Conservation (phyloP, 2,888 invertebrate species). For the Neuroscelio doddi region DNA sequence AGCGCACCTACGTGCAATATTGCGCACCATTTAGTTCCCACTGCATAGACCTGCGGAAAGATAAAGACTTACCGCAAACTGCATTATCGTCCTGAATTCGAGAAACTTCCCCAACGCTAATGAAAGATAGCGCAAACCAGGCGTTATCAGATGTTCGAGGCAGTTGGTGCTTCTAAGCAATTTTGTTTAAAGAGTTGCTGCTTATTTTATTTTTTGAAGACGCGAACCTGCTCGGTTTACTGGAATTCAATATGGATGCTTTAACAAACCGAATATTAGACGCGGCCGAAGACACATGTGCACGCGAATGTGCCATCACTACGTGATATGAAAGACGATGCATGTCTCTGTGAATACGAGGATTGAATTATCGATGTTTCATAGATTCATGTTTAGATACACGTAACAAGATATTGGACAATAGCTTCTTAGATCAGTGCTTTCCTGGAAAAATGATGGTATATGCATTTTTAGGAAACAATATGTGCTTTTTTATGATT, state of each 20-base stretch:
- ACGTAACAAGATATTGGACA: too few species aligned
- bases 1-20: constrained; percentile 38
- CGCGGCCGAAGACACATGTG: constrained; percentile 22
- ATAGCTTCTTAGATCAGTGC: too few species aligned
- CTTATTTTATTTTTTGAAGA: neutral
- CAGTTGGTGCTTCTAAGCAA: constrained; percentile 13
- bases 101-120: constrained; percentile 38
- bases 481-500: too few species aligned
- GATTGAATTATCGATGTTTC: constrained; percentile 14
- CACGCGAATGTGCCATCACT: constrained; percentile 21
- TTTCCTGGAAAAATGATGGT: too few species aligned
- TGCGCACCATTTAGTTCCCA: constrained; percentile 43
- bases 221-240: constrained; percentile 10
- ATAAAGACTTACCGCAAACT: constrained; percentile 44
- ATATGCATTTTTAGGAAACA: too few species aligned
- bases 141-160: constrained; percentile 31
- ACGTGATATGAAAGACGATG: constrained; percentile 30
- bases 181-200: constrained; percentile 3
- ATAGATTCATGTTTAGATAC: too few species aligned
- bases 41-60: constrained; percentile 36
- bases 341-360: constrained; percentile 14
- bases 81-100: constrained; percentile 39
- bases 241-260: constrained; percentile 30
- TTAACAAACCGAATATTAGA: constrained; percentile 31
- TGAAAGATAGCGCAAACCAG: constrained; percentile 39